Base-by-base conservation (phyloP, 2,113 vertebrate genomes). In the Nipponia nippon region DNA sequence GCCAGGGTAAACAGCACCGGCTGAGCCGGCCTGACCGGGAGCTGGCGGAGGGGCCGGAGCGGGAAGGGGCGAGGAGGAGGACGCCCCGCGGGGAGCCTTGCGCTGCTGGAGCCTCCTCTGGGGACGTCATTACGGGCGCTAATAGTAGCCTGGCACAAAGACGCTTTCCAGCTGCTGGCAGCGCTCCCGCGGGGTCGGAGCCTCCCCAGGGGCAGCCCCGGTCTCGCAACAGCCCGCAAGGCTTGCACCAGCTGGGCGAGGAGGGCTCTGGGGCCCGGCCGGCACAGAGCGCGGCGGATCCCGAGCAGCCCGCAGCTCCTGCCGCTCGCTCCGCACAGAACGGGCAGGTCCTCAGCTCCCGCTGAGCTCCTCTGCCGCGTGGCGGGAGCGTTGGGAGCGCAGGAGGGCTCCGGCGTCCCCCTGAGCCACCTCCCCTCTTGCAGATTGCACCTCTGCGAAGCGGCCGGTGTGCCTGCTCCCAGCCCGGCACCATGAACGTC, bases 401-500 rank as follows among this genome's bases (percentile, higher is more conserved):
- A 2, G 32, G 29, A 20, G 6, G 29, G 13, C 19, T 55, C 42
- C 5, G 1, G 30, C 0, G 0, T 21, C 49, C 10, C 11, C 10
- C 30, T n/a, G 19, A 53, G 9, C 8, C 17, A 1, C 3, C 0
- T 2, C 10, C 22, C 4, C 36, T 13, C 29, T 16, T 9, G 3
- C 90, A 83, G 89, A 13, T 95, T 84, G 67, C 69, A 80, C 55
- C 91, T 75, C 46, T 58, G 58, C 25, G 67, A 66, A 82, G 94
- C 2, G 40, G 94, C 96, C 87, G 2, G 88, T 44, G 89, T 87
- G 88, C 50, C 84, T 87, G 16, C 42, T 75, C 70, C 71, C 81
- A 70, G 44, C 69, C 79, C 4, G 30, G 87, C 97, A 98, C 88
- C 94, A 99, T 99, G 99, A 99, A 99, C 92, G 81, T 99, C 94